phyloP scores from a whole-genome alignment of 1,140 invertebrate species.

The Calliphora vicina region DNA sequence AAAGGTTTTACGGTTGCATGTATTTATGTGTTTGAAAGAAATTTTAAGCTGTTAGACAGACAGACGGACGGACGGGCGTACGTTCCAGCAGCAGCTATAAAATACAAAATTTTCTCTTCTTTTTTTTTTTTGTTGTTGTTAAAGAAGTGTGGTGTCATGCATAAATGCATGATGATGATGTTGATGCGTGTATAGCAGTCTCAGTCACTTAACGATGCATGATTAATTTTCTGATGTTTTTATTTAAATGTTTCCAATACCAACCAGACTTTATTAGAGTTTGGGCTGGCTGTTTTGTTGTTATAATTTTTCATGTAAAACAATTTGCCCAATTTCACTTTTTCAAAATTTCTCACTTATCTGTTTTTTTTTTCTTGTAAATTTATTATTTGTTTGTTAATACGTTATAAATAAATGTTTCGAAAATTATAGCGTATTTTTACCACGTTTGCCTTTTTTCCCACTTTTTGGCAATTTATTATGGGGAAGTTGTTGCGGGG shows the following conservation, averaged over 20 bases:
- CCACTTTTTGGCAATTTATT: constrained; percentile 24
- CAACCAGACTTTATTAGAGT: too few relatives aligned
- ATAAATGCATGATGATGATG: too few relatives aligned
- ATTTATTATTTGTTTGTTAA: background rate
- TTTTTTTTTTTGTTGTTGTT: too few relatives aligned
- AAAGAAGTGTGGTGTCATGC: too few relatives aligned
- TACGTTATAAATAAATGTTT: constrained; percentile 15
- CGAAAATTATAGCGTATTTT: background rate
- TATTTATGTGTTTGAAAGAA: too few relatives aligned
- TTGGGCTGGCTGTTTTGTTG: background rate
- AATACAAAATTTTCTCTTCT: too few relatives aligned
- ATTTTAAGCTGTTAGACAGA: too few relatives aligned
- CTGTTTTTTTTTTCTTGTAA: background rate
- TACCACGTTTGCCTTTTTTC: background rate
- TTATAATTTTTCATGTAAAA: constrained; percentile 4
- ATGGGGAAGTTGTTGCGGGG: background rate
- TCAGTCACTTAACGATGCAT: background rate
- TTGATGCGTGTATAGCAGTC: background rate
- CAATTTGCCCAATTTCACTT: background rate
- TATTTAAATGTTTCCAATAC: background rate
- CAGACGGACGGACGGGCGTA: too few relatives aligned
- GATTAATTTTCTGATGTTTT: background rate
- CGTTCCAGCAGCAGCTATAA: too few relatives aligned
- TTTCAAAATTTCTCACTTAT: background rate
- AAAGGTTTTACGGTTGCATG: too few relatives aligned